phyloP scores from a whole-genome alignment of 1,140 invertebrate genomes.

The Lucilia cuprina region DNA sequence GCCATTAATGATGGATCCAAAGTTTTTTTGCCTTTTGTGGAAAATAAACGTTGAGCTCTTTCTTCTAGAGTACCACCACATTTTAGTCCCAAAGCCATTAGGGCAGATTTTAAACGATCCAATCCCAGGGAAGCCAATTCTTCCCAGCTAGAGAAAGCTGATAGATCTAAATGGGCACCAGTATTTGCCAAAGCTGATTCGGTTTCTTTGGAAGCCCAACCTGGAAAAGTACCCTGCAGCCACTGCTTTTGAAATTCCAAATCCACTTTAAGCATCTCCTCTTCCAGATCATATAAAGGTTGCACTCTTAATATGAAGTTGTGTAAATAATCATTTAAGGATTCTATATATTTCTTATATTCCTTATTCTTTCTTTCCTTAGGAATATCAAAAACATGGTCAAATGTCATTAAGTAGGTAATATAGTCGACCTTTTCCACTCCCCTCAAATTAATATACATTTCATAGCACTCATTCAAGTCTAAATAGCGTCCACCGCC shows the following conservation, averaged over 20 bases:
- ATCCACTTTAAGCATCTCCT: slow-evolving; percentile 78
- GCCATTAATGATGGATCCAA: slow-evolving; percentile 90
- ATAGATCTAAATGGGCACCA: slow-evolving; percentile 95
- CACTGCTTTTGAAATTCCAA: slow-evolving; percentile 89
- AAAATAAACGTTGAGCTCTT: slow-evolving; percentile 92
- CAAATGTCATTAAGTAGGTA: slow-evolving; percentile 91
- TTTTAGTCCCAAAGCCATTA: slow-evolving; percentile 97
- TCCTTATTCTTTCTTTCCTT: slow-evolving; percentile 94
- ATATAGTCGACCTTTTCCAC: slow-evolving; percentile 98
- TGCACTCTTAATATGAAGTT: slow-evolving; percentile 87
- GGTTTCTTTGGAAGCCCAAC: slow-evolving; percentile 94
- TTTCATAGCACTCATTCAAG: slow-evolving; percentile 96
- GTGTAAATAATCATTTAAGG: slow-evolving; percentile 86
- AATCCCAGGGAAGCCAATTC: slow-evolving; percentile 95
- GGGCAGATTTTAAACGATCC: slow-evolving; percentile 95
- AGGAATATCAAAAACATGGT: slow-evolving; percentile 95
- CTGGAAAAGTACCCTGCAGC: slow-evolving; percentile 88
- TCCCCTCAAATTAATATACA: slow-evolving; percentile 96
- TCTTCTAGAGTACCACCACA: slow-evolving; percentile 98
- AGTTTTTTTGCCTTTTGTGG: slow-evolving; percentile 92
- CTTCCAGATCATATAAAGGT: slow-evolving; percentile 87
- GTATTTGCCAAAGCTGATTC: slow-evolving; percentile 90
- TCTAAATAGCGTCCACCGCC: slow-evolving; percentile 99
- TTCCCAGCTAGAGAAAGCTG: slow-evolving; percentile 96
- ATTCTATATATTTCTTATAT: slow-evolving; percentile 88